Percentiles rank a stretch among this genome's conserved stretches.
These are phyloP conservation scores for Rotaria magnacalcarata DNA, from an alignment of 2,888 invertebrate genomes.

Conservation along the genomic window DNA sequence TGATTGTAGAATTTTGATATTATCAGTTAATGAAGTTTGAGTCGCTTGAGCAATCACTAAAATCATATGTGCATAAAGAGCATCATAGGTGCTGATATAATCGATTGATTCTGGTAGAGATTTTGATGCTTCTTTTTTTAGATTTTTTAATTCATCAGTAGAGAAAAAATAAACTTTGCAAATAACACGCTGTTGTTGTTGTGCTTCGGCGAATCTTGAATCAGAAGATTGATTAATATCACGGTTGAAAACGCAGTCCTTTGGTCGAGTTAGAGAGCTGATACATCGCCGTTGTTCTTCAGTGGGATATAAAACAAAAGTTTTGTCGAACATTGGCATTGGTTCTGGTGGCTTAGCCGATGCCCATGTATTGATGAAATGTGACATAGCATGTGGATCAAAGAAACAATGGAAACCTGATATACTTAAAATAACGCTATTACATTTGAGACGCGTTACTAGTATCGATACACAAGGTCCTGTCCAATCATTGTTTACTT, in stretches of 20 bases:
- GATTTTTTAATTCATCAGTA: too few species aligned
- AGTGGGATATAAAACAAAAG: neutral
- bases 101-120: neutral
- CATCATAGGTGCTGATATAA: neutral
- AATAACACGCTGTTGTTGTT: too few species aligned
- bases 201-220: too few species aligned
- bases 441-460: neutral
- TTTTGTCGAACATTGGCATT: neutral
- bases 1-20: neutral
- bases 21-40: neutral
- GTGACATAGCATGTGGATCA: neutral
- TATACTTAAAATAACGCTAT: neutral
- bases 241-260: neutral
- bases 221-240: too few species aligned
- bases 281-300: neutral
- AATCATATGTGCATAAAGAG: too few species aligned
- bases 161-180: too few species aligned
- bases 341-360: neutral
- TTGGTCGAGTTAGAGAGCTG: neutral
- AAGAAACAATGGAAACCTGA: neutral
- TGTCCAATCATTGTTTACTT: neutral
- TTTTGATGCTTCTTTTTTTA: neutral
- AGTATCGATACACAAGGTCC: neutral
- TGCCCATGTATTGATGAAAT: neutral
- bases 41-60: too few species aligned